Conservation (phyloP, 2,113 vertebrate genomes). For the Pipra filicauda region DNA sequence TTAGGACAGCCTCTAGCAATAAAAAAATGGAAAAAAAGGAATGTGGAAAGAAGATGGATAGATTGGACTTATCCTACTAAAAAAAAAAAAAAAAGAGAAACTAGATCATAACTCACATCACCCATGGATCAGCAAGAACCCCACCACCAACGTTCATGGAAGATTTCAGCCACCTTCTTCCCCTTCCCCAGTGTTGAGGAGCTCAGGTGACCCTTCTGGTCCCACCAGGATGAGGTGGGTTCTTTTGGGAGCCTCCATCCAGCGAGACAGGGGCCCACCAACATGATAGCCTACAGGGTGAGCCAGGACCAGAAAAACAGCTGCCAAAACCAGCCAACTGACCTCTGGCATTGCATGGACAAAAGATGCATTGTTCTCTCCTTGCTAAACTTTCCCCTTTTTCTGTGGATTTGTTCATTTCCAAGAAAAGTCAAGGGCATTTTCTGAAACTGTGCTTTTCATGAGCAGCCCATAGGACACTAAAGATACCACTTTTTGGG, state of each 20-base stretch:
- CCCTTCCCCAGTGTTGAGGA: background rate
- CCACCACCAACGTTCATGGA: background rate
- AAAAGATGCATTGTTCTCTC: background rate
- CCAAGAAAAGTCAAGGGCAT: background rate
- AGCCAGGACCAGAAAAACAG: background rate
- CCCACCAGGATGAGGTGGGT: accelerated
- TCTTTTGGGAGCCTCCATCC: background rate
- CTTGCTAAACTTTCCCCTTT: background rate
- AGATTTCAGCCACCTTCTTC: background rate
- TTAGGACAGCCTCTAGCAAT: background rate
- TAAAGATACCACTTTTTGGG: background rate
- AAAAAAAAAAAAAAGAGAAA: too few relatives aligned
- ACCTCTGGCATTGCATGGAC: background rate
- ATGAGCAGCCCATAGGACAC: accelerated
- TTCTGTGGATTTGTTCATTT: background rate
- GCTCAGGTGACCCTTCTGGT: background rate
- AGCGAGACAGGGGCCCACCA: background rate
- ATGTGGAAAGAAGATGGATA: background rate
- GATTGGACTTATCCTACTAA: background rate
- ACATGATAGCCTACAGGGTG: background rate
- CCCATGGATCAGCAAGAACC: background rate
- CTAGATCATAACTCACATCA: background rate
- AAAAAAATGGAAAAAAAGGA: background rate
- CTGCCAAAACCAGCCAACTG: accelerated
- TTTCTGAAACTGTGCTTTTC: background rate